Base-by-base conservation (phyloP, 2,113 vertebrate species). In the Hemicordylus capensis region DNA sequence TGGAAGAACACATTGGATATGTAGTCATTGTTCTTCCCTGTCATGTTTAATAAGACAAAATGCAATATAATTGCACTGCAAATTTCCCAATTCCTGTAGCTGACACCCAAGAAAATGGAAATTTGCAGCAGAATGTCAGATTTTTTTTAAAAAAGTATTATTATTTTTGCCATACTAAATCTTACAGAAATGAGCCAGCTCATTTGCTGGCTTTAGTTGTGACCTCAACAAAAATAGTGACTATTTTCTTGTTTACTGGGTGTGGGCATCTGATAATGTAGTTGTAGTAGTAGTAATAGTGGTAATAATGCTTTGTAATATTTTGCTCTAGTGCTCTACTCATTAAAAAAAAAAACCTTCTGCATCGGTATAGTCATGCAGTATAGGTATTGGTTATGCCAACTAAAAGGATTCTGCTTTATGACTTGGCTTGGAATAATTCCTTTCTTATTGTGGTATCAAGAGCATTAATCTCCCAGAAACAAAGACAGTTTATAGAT, bases 401-500 rank as follows among this genome's bases (percentile, higher is more conserved):
- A n/a, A 78, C 6, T 84, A 76, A 44, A 6, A 14, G 61, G 88
- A 67, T 86, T 92, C 12, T 80, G 24, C 39, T 75, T 1, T 3
- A 54, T 37, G 58, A 84, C 44, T 86, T 31, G 82, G 48, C 92
- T 88, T 90, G 69, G 87, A 94, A 93, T 92, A 92, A 74, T 42
- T 81, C 76, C 85, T 28, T 22, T 20, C 17, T 67, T 48, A 24
- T 31, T 1, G 26, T 28, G 39, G 12, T 85, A 66, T 22, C 79
- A 72, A 80, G 51, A 79, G 80, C 89, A 48, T 0, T 91, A 80
- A 81, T 12, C 59, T 10, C n/a, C 19, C 37, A 48, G 39, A 76
- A 73, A 80, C 11, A 76, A 75, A 86, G 1, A 19, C 44, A 51
- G 14, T 8, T 54, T 76, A 37, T 42, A 5, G 31, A 54, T 69